Evolutionary conservation across 2,113 vertebrate genomes (phyloP), one percentile per base, ranked within the genome.

Genomic region (Eleginops maclovinus): DNA sequence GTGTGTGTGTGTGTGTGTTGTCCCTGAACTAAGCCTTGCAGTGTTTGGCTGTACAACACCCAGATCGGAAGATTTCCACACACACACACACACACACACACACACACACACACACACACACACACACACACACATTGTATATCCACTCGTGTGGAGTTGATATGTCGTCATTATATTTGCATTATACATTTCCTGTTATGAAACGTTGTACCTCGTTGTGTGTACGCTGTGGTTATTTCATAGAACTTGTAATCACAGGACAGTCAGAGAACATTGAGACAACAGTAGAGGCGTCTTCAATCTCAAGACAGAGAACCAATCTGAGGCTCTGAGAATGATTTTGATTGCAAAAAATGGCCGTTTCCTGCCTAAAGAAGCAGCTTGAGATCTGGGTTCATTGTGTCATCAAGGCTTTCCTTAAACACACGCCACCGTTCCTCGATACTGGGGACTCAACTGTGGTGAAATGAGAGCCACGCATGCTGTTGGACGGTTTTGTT

Each of bases 401-500:
- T 65, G 60, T 56, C 65, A 62, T 65, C 49, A 22, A 28, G 26
- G 50, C 44, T 24, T 49, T 26, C 12, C 21, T 62, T 69, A 53
- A 60, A 74, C 60, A 47, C 55, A 44, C 6, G 36, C 13, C 24
- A 14, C 72, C 31, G 28, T 72, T 77, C 26, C 54, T 28, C 13
- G 78, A 84, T 65, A 86, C 47, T 17, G 44, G 75, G 82, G 31
- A 79, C 49, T 36, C 16, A 41, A 14, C 76, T 59, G 41, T 63
- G 58, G 71, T 75, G 87, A 64, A 79, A 84, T n/a, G 9, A 44
- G 83, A 88, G 67, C 72, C 22, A 3, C 64, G 19, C 59, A 16
- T 77, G 66, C 59, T 61, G 79, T 60, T 66, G 12, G 36, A 61
- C n/a, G 72, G 79, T 83, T 90, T 87, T 87, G 77, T 75, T 89